Evolutionary conservation across 2,797 vertebrate genomes (phyloP).

Genomic region (Sebastes matsubarae): DNA sequence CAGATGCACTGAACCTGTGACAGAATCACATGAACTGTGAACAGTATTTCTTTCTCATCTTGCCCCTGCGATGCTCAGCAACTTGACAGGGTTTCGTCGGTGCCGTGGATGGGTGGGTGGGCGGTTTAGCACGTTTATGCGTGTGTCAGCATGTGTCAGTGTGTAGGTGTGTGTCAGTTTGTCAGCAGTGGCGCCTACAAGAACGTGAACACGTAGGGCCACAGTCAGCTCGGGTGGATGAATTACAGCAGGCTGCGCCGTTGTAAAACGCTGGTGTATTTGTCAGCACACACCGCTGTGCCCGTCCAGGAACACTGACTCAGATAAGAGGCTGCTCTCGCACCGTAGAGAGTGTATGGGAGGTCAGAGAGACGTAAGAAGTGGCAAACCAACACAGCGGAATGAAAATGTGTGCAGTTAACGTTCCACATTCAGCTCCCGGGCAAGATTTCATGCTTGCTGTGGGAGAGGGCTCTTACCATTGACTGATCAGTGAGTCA

Average conservation of each 20-base stretch:
- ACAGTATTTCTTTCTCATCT: slow-evolving; percentile 48
- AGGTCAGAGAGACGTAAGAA: slow-evolving; percentile 68
- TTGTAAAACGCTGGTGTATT: slow-evolving; percentile 65
- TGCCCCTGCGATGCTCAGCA: slow-evolving; percentile 48
- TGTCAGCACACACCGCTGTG: slow-evolving; percentile 53
- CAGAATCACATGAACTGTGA: slow-evolving; percentile 48
- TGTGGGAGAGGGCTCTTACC: slow-evolving; percentile 67
- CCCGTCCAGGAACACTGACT: slow-evolving; percentile 68
- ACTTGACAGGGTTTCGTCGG: slow-evolving; percentile 38
- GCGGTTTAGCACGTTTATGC: slow-evolving; percentile 40
- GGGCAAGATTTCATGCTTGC: slow-evolving; percentile 70
- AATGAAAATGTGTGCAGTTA: slow-evolving; percentile 65
- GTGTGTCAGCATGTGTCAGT: slow-evolving; percentile 55
- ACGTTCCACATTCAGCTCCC: slow-evolving; percentile 64
- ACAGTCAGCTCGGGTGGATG: slow-evolving; percentile 52
- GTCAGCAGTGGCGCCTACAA: slow-evolving; percentile 67
- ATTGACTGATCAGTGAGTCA: slow-evolving; percentile 78
- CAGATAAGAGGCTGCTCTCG: slow-evolving; percentile 68
- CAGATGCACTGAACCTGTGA: slow-evolving; percentile 50
- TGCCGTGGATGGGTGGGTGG: slow-evolving; percentile 35
- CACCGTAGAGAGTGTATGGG: slow-evolving; percentile 51
- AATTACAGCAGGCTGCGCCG: slow-evolving; percentile 58
- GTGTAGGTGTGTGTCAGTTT: slow-evolving; percentile 71
- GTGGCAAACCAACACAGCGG: slow-evolving; percentile 53
- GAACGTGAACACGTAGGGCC: slow-evolving; percentile 53